Conservation (phyloP, 2,797 vertebrate species). For the Etheostoma nigrum region DNA sequence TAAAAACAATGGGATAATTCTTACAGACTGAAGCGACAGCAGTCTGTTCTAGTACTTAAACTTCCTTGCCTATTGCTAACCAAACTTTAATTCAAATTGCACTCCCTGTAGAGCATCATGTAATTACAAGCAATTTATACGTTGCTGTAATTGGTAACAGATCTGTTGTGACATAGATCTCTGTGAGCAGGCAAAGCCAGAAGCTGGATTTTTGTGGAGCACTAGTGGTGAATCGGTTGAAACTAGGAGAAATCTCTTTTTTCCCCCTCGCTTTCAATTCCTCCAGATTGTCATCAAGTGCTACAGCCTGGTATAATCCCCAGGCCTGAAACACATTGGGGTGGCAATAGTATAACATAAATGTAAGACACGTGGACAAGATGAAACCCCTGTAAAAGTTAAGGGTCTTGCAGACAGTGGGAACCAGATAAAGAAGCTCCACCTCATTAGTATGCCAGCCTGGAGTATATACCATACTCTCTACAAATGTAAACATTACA, state of each 20-base stretch:
- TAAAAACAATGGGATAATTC: conserved; percentile 54
- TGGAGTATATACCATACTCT: conserved; percentile 29
- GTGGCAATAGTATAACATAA: not conserved
- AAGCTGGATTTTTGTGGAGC: conserved; percentile 61
- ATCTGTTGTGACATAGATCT: conserved; percentile 77
- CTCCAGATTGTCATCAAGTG: conserved; percentile 35
- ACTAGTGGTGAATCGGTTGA: conserved; percentile 41
- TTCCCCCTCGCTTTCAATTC: conserved; percentile 12
- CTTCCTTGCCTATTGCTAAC: conserved; percentile 60
- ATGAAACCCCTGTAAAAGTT: conserved; percentile 20
- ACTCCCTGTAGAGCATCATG: conserved; percentile 76
- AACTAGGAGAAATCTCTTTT: conserved; percentile 39
- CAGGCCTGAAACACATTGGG: not conserved
- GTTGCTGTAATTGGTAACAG: conserved; percentile 83
- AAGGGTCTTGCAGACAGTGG: conserved; percentile 3
- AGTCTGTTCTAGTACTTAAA: conserved; percentile 45
- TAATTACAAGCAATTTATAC: conserved; percentile 84
- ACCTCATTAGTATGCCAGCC: conserved; percentile 13
- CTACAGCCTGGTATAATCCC: conserved; percentile 18
- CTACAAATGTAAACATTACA: conserved; percentile 60
- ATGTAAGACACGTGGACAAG: not conserved
- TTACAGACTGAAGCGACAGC: conserved; percentile 42
- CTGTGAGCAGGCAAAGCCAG: conserved; percentile 59
- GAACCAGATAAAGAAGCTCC: conserved; percentile 36
- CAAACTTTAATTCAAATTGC: conserved; percentile 78